Base-by-base conservation (phyloP, 2,888 invertebrate genomes). In the Prosopocoilus inquinatus region DNA sequence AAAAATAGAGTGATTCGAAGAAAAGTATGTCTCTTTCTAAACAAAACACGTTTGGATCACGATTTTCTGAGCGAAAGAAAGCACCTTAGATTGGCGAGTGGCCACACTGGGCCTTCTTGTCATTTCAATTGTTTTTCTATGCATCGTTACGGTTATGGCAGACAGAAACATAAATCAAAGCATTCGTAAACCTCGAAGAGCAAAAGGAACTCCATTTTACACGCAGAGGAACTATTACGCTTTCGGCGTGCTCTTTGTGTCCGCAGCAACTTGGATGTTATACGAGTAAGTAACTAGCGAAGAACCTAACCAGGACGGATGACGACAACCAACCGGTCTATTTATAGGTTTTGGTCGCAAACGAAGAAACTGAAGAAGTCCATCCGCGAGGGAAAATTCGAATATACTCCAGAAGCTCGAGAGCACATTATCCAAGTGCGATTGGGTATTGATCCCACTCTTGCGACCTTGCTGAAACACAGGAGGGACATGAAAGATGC, bases 161-260 rank as follows among this genome's bases (percentile, higher is more conserved):
- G 67, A 75, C 65, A 71, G 70, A 70, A 72, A 74, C 55, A 72
- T 74, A 20, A 70, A 74, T 54, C 69, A 70, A 52, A 68, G 62
- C 53, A 62, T 72, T 44, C 65, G 86, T 72, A 88, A 88, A 79
- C 87, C 87, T 60, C 80, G 87, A 74, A 80, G 81, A 77, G 75
- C 85, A 57, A 80, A 79, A 73, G 87, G 87, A 64, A 87, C 88
- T 41, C 87, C 87, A 43, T 82, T 86, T 47, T 81, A 78, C 61
- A 70, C 66, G 58, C 78, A 80, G 55, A 76, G 85, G 60, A 85
- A 86, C 72, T 75, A 78, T 55, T 76, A 82, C 61, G 82, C 81
- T 9, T 63, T 76, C 13, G 80, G 79, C 28, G 57, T 80, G 7
- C 39, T 87, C 58, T 72, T 74, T 34, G 45, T 79, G 55, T 80